Base-by-base conservation (phyloP, 1,140 invertebrate genomes). In the Orius insidiosus region DNA sequence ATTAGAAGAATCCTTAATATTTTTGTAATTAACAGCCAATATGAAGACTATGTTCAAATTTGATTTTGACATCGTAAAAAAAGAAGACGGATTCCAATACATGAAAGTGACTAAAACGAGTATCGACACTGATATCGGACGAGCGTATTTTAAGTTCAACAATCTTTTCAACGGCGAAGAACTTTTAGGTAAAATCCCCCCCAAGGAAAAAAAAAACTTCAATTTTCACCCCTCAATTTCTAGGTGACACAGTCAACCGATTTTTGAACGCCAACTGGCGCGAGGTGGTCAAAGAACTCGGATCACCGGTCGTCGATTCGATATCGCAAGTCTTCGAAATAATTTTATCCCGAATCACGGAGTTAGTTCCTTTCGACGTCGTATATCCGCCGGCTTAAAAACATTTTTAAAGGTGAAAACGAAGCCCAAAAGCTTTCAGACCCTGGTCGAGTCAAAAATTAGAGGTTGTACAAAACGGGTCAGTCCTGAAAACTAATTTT, bases 221-320 rank as follows among this genome's bases (percentile, higher is more conserved):
- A n/a, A n/a, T n/a, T n/a, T n/a, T n/a, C n/a, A n/a, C n/a, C n/a
- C n/a, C n/a, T n/a, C 16, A 8, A 46, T 45, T 40, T 11, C 49
- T n/a, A 53, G 52, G 52, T 33, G 51, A 53, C 3, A 50, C 47
- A 14, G 53, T 71, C 63, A 71, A 73, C 55, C 53, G 55, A 15
- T 71, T 71, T 50, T 51, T 73, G 5, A 71, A 72, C 56, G 68
- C 72, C 18, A 71, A 73, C 48, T 69, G 68, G 67, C 50, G 63
- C 24, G 63, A 63, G 30, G 55, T 72, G 19, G 60, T 61, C 2
- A 49, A 61, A 5, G 70, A 73, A 48, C 56, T 71, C 0, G 58
- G 62, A 30, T 36, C 54, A 1, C 56, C 65, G 5, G 61, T 70
- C 4, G 59, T 60, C 32, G 56, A 61, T 30, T 64, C 65, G 1